Evolutionary conservation across 2,113 vertebrate species (phyloP).

Genomic region (Chaetodon auriga): DNA sequence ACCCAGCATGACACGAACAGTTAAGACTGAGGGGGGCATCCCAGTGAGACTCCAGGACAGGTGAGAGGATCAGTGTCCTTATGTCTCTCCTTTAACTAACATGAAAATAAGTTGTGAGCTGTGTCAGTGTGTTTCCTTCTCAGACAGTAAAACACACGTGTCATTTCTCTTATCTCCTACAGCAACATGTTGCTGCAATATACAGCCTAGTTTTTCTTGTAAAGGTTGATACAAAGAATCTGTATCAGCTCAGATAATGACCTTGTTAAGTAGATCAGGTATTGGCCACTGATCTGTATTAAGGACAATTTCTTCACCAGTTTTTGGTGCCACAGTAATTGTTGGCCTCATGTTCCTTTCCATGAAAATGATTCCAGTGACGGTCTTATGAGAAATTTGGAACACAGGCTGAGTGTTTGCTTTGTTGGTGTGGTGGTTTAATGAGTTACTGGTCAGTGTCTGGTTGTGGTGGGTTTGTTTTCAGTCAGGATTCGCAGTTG

Average conservation of each 20-base stretch:
- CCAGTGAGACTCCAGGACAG: constrained; percentile 90
- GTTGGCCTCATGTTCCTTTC: not conserved
- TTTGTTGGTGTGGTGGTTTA: constrained; percentile 52
- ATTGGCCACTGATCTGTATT: not conserved
- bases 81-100: not conserved
- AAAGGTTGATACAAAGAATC: not conserved
- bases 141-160: constrained; percentile 11
- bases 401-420: constrained; percentile 22
- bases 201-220: not conserved
- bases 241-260: not conserved
- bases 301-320: not conserved
- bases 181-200: not conserved
- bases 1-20: constrained; percentile 86
- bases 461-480: constrained; percentile 13
- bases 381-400: constrained; percentile 51
- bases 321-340: not conserved
- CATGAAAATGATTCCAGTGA: constrained; percentile 10
- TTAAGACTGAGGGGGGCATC: constrained; percentile 85
- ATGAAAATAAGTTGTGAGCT: constrained; percentile 1
- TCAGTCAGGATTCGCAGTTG: constrained; percentile 8
- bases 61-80: constrained; percentile 80
- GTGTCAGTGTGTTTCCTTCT: constrained; percentile 27
- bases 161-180: not conserved
- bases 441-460: constrained; percentile 38
- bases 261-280: not conserved